phyloP scores from a whole-genome alignment of 2,113 vertebrate genomes.

The Actenoides hombroni region DNA sequence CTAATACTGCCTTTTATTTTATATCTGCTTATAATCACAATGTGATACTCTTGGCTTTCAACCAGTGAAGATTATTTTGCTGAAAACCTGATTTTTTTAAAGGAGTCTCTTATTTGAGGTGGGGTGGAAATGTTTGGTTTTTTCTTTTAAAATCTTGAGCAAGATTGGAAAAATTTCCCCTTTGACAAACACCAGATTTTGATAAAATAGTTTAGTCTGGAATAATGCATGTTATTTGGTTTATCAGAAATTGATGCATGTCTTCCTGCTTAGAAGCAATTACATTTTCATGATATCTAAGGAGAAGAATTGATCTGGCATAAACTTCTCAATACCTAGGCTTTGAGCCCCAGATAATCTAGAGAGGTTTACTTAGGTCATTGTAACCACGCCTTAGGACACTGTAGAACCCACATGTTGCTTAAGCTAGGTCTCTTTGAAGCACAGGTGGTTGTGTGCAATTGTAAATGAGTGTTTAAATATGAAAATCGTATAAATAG shows the following conservation, averaged over 20 bases:
- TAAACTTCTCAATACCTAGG: neutral
- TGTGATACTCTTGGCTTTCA: neutral
- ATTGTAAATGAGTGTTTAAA: neutral
- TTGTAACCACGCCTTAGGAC: neutral
- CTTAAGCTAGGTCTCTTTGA: neutral
- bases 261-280: neutral
- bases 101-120: neutral
- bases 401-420: neutral
- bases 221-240: neutral
- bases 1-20: rapidly evolving
- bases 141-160: neutral
- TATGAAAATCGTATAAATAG: neutral
- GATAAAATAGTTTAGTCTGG: neutral
- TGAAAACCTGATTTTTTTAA: neutral
- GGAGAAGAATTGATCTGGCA: neutral
- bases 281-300: neutral
- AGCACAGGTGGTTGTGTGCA: neutral
- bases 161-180: neutral
- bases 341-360: neutral
- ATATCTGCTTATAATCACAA: neutral
- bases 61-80: neutral
- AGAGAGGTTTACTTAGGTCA: neutral
- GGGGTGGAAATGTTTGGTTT: neutral
- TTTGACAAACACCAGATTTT: neutral
- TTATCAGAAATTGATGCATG: neutral